Conservation (phyloP, 2,888 invertebrate species). For the Melanostoma scalare region DNA sequence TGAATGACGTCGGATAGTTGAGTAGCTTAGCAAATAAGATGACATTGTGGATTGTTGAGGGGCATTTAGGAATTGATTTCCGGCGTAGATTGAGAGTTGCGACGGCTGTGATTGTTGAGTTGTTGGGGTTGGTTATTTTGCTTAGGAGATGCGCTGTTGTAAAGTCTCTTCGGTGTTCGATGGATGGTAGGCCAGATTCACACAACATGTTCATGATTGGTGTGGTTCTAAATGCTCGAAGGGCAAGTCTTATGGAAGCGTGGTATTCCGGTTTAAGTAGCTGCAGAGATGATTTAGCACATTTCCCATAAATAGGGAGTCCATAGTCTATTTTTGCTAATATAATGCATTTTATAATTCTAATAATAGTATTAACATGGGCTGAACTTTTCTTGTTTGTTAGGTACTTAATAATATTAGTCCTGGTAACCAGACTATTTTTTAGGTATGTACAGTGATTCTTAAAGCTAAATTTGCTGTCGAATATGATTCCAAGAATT, state of each 20-base stretch:
- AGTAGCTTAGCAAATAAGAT: no score
- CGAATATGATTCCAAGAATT: slow-evolving; percentile 10
- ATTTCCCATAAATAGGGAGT: slow-evolving; percentile 16
- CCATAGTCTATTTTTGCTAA: slow-evolving; percentile 49
- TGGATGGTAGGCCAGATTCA: no score
- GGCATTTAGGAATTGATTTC: background rate
- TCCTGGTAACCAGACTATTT: slow-evolving; percentile 39
- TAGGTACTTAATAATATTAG: no score
- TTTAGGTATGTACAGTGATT: slow-evolving; percentile 50
- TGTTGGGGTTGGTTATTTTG: slow-evolving; percentile 32
- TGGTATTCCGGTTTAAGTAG: slow-evolving; percentile 41
- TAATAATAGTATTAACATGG: slow-evolving; percentile 11
- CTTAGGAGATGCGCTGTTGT: slow-evolving; percentile 41
- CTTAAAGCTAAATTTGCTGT: slow-evolving; percentile 22
- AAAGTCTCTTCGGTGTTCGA: background rate
- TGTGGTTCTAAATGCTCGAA: slow-evolving; percentile 17
- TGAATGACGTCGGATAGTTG: background rate
- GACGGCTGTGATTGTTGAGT: background rate
- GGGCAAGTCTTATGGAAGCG: slow-evolving; percentile 20
- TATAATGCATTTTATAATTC: slow-evolving; percentile 41
- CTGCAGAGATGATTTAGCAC: slow-evolving; percentile 25
- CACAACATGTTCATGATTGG: no score
- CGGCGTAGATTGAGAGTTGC: no score
- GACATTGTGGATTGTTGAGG: background rate
- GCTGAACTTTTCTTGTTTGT: no score